Evolutionary conservation across 2,113 vertebrate genomes (phyloP), one percentile per base, ranked within the genome.

Genomic region (Pampusana beccarii): DNA sequence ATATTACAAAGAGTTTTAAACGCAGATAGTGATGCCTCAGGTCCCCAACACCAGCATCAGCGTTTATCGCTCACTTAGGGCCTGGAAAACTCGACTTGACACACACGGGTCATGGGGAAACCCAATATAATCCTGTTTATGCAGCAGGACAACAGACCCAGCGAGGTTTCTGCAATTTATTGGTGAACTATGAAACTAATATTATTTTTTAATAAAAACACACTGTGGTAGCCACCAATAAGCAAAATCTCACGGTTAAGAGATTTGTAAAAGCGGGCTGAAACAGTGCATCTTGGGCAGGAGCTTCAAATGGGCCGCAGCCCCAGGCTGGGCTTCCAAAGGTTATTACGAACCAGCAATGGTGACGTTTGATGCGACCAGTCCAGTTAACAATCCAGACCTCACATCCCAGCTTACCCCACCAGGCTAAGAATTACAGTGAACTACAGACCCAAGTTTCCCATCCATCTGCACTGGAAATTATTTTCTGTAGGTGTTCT

Each of bases 301-400:
- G 28, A 50, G 40, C 36, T 78, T 44, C 48, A 5, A 13, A 3
- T 11, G 23, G 8, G 11, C 33, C 5, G 2, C 36, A 80, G 75
- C 25, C 54, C 36, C 3, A 6, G 38, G 17, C 17, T 80, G 56
- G 90, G 40, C 36, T 73, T 65, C 51, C 8, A 4, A 33, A 46
- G 50, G 28, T 44, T 74, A n/a, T 58, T 54, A 66, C 0, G 0
- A 54, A 38, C 14, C 34, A 65, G 58, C 72, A 24, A 13, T 1
- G 0, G 44, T 16, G 44, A 77, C 1, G 1, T 57, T 6, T 36
- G 16, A 42, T 9, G 34, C 2, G 2, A 71, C 11, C 13, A 25
- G 34, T 24, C 80, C 19, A 33, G 1, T 46, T 20, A 77, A 71
- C 56, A 38, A 0, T 0, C 17, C 80, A 83, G 48, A 61, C 16